phyloP scores from a whole-genome alignment of 2,797 vertebrate species.

The Sebastes elongatus region DNA sequence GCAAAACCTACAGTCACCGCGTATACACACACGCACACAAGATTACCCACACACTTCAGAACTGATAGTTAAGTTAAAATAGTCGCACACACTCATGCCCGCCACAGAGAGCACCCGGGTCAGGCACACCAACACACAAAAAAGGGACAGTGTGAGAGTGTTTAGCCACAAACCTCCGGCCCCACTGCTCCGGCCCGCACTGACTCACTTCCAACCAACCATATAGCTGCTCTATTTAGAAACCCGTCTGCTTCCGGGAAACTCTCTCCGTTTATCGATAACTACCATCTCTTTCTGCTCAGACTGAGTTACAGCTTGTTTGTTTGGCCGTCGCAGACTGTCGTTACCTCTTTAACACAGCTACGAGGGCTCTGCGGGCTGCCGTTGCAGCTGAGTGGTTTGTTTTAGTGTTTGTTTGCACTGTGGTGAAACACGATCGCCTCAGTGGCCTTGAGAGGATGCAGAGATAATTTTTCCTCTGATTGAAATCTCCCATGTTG shows the following conservation, averaged over 20 bases:
- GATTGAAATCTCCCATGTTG: constrained; percentile 35
- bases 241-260: constrained; percentile 28
- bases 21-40: constrained; percentile 37
- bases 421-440: constrained; percentile 53
- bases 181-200: constrained; percentile 12
- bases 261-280: constrained; percentile 47
- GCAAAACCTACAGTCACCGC: constrained; percentile 20
- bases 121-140: constrained; percentile 61
- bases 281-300: constrained; percentile 20
- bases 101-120: constrained; percentile 55
- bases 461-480: constrained; percentile 20
- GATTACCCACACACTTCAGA: constrained; percentile 58
- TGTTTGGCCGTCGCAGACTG: constrained; percentile 44
- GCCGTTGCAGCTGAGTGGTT: constrained; percentile 12
- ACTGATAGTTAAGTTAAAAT: constrained; percentile 77
- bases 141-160: constrained; percentile 53
- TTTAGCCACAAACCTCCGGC: constrained; percentile 66
- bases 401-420: constrained; percentile 67
- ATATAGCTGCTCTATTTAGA: constrained; percentile 60
- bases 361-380: constrained; percentile 9
- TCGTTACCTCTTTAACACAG: constrained; percentile 39
- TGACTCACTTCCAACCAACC: constrained; percentile 67
- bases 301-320: constrained; percentile 31
- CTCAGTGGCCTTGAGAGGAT: constrained; percentile 41
- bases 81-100: constrained; percentile 54